Evolutionary conservation across 2,797 vertebrate species (phyloP), one percentile per base, ranked within the genome.

Genomic region (Morus bassanus): DNA sequence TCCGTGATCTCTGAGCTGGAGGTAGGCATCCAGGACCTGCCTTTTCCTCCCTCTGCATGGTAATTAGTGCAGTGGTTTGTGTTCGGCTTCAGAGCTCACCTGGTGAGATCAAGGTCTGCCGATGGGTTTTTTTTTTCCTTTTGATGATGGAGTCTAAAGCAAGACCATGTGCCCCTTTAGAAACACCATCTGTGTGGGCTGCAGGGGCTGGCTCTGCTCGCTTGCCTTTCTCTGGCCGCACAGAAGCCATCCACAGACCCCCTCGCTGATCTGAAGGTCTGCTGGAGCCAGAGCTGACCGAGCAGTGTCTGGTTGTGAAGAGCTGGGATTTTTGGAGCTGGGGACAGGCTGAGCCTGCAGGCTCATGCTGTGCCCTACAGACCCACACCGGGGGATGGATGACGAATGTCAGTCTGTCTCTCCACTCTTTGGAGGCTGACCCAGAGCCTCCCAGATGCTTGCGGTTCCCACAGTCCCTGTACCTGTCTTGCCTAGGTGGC

Each of bases 101-200:
- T 57, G 64, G 48, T 35, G 46, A 96, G 88, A 91, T 89, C 81
- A 72, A 85, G 59, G 78, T 87, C 89, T 87, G 56, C 19, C 1
- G 3, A 22, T 67, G 8, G 43, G 43, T 31, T 9, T 6, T 33
- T 45, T 59, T 74, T 54, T 80, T 9, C 16, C 39, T 80, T 95
- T 90, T 69, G 39, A 70, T 79, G 54, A 53, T 7, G 13, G 39
- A 83, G 16, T 65, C 72, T 79, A 83, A 82, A 88, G 78, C 46
- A 69, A 73, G 61, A 84, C 45, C 27, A 22, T 13, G 91, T 37
- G 19, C 39, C 63, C 65, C 50, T 82, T 57, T 28, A 56, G 61
- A 92, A 89, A 76, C 13, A 35, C 39, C 56, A 48, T 28, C 72
- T 6, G 0, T 18, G 51, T 2, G 7, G 80, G 69, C 73, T 78